phyloP scores from a whole-genome alignment of 2,113 vertebrate species.

The Tachuris rubrigastra region DNA sequence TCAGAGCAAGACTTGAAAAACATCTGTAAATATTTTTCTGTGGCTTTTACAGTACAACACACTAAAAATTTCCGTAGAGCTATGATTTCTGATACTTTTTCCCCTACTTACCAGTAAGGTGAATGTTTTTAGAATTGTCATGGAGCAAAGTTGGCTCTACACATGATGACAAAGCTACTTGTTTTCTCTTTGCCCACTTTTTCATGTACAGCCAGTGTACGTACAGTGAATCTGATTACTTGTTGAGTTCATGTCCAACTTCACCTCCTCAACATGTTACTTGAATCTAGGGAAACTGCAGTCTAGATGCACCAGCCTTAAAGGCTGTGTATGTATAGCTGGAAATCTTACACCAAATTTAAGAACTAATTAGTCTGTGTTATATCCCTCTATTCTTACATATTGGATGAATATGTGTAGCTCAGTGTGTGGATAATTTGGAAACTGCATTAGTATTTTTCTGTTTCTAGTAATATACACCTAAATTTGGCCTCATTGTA shows the following conservation, averaged over 20 bases:
- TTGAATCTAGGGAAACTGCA: neutral
- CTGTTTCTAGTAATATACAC: neutral
- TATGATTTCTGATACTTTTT: neutral
- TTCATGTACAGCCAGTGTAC: neutral
- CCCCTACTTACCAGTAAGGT: neutral
- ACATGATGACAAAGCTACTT: neutral
- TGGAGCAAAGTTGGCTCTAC: neutral
- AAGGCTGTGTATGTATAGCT: neutral
- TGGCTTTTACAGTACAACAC: neutral
- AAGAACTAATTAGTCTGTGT: neutral
- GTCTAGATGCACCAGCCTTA: neutral
- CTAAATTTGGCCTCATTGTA: neutral
- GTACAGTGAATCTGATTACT: neutral
- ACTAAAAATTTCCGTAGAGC: neutral
- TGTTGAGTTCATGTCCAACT: neutral
- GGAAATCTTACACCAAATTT: neutral
- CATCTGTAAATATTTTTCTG: neutral
- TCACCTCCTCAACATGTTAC: neutral
- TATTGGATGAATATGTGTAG: neutral
- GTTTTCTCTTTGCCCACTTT: neutral
- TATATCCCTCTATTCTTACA: neutral
- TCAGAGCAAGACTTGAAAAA: neutral
- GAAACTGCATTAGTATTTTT: neutral
- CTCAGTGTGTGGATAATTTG: neutral
- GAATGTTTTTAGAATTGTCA: neutral